Percentiles rank a stretch among this genome's conserved stretches.
Evolutionary conservation across 2,113 vertebrate species (phyloP).

Genomic region (Emydura subglobosa): DNA sequence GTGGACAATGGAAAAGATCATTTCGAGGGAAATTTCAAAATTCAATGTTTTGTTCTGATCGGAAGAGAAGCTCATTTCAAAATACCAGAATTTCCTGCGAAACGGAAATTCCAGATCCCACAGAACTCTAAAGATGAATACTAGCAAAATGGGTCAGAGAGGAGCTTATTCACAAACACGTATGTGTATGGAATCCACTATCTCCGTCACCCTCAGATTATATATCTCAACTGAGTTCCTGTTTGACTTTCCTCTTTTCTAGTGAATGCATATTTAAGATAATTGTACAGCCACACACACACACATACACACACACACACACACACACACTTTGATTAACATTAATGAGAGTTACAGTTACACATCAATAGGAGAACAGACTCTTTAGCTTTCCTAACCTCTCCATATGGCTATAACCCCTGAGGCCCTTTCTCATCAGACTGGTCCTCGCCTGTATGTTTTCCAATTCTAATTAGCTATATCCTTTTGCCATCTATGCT

Average conservation of each 20-base stretch:
- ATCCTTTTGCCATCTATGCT: not conserved
- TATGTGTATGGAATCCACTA: too few relatives aligned
- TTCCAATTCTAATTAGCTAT: too few relatives aligned
- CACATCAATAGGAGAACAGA: not conserved
- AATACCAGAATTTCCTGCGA: not conserved
- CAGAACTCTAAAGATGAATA: not conserved
- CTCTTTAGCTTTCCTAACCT: not conserved
- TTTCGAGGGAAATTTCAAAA: not conserved
- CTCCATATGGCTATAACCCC: fast-evolving
- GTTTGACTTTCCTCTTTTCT: not conserved
- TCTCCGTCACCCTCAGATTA: not conserved
- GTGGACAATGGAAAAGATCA: too few relatives aligned
- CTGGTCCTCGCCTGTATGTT: fast-evolving
- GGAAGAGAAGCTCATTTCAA: not conserved
- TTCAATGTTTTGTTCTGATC: fast-evolving
- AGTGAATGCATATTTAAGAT: not conserved
- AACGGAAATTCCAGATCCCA: not conserved
- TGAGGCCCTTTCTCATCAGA: fast-evolving
- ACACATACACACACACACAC: not conserved
- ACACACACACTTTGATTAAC: not conserved
- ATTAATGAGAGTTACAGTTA: fast-evolving
- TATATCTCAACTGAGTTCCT: not conserved
- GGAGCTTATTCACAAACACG: too few relatives aligned
- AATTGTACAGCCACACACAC: too few relatives aligned
- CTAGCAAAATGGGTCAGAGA: fast-evolving